Evolutionary conservation across 2,113 vertebrate genomes (phyloP), one percentile per base, ranked within the genome.

Genomic region (Irena cyanogastra): DNA sequence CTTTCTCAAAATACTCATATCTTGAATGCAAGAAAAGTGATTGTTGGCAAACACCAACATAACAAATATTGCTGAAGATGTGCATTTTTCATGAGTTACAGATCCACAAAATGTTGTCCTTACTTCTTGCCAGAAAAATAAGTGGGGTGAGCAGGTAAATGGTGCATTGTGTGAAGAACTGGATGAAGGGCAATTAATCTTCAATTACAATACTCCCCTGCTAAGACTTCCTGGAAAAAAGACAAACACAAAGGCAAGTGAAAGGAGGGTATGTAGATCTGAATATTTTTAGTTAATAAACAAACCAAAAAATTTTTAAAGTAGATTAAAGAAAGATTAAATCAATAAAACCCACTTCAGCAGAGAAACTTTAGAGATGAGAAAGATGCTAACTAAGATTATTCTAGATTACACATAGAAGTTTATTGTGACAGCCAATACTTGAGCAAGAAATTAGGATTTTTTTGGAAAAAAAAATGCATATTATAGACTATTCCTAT

Each of bases 81-180:
- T 77, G 31, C 2, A 7, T 63, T 68, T 60, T 44, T 39, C 6
- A 10, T 30, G 13, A 33, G 7, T 33, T 66, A 76, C 35, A 72
- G 14, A 57, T 33, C 21, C n/a, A 60, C 31, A 63, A 45, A 61
- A 16, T 26, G 2, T 21, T 35, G 7, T 22, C 24, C 23, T 54
- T 49, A 44, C 15, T 21, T 68, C 33, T 39, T 90, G 20, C 9
- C 42, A 70, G 63, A 68, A 83, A 33, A 4, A 3, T 1, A 57
- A 45, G 1, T 10, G 23, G 9, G 4, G 23, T 11, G 23, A 64
- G 30, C 0, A 1, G 6, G 9, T 14, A 9, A 23, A 24, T 3
- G 6, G 22, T 59, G 47, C 1, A 1, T 3, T 15, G 20, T 4
- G 42, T 64, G 35, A 89, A 74, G 35, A 82, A 54, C 9, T 33